These are phyloP conservation scores for Hemitrygon akajei DNA, from an alignment of 2,797 vertebrate genomes.

Conservation along the genomic window DNA sequence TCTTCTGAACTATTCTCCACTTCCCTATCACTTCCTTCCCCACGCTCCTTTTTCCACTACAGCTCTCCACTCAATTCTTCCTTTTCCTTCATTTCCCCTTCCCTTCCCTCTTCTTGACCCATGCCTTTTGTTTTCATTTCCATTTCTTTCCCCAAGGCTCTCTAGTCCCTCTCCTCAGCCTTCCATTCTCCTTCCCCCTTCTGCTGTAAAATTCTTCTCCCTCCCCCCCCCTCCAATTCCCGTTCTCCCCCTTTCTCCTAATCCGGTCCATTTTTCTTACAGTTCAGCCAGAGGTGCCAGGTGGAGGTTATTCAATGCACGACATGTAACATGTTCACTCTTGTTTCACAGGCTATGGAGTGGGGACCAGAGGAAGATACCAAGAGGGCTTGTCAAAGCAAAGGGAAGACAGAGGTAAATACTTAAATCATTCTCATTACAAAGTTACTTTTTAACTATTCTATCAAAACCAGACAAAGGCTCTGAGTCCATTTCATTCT, in stretches of 20 bases:
- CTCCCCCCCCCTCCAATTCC: background rate
- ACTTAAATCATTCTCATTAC: background rate
- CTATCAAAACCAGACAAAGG: background rate
- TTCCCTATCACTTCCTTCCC: too few relatives aligned
- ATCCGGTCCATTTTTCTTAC: constrained; percentile 39
- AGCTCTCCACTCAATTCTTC: too few relatives aligned
- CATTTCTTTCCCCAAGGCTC: too few relatives aligned
- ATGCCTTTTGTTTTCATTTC: too few relatives aligned
- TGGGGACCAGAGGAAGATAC: constrained; percentile 94
- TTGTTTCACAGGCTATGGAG: constrained; percentile 79
- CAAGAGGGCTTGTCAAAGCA: constrained; percentile 94
- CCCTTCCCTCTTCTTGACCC: too few relatives aligned
- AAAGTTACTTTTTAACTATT: background rate
- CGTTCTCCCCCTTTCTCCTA: background rate
- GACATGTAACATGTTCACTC: constrained; percentile 47
- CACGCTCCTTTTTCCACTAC: too few relatives aligned
- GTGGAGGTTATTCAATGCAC: constrained; percentile 41
- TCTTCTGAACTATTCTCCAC: too few relatives aligned
- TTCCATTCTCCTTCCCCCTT: background rate
- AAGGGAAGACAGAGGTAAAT: constrained; percentile 93
- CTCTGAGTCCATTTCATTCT: too few relatives aligned
- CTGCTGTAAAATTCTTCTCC: too few relatives aligned
- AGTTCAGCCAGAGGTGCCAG: background rate
- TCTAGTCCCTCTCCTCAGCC: too few relatives aligned
- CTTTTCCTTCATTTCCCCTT: background rate